Evolutionary conservation across 23 tunicate genomes (phyloP), one percentile per base, ranked within the genome.

Genomic region (Trididemnum miniatum): DNA sequence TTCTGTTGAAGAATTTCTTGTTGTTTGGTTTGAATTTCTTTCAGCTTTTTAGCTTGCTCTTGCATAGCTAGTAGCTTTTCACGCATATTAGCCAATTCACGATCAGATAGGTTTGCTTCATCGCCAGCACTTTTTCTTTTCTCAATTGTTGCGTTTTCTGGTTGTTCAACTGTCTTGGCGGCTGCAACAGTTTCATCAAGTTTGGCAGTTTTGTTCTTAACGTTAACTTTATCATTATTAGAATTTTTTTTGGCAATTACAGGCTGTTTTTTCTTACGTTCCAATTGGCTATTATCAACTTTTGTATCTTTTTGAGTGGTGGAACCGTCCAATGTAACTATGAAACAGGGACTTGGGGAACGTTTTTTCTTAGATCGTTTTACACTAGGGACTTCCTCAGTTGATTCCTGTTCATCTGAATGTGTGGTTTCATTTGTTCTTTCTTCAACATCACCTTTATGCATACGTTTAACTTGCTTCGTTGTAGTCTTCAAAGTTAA

Each of bases 11-110:
- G 20, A 0, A 54, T 20, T 62, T 71, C 84, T 0, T 79, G 90
- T 25, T 71, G 97, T 34, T 83, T 84, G 2, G 76, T 35, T 79
- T 92, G 97, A 26, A 87, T 71, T 65, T 81, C 54, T 83, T 87
- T 92, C 22, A 87, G 73, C 66, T 83, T 92, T 57, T 50, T 74
- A 34, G 92, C 87, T 57, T 92, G 84, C 35, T 86, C 85, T 54
- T 92, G 88, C 88, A 92, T 84, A 66, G 82, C 71, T 27, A 91
- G 28, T 0, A 91, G 63, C 39, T 91, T 85, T 38, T 51, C 75
- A 51, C 86, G 76, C 97, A 91, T 91, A 40, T 75, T 82, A 2
- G 27, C 35, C 65, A 91, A 40, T 44, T 91, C 97, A 27, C 25
- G 37, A 30, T 67, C 75, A 67, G 75, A 67, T 22, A 67, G 32